Evolutionary conservation across 2,888 invertebrate genomes (phyloP), one percentile per base, ranked within the genome.

Genomic region (Prenolepis imparis): DNA sequence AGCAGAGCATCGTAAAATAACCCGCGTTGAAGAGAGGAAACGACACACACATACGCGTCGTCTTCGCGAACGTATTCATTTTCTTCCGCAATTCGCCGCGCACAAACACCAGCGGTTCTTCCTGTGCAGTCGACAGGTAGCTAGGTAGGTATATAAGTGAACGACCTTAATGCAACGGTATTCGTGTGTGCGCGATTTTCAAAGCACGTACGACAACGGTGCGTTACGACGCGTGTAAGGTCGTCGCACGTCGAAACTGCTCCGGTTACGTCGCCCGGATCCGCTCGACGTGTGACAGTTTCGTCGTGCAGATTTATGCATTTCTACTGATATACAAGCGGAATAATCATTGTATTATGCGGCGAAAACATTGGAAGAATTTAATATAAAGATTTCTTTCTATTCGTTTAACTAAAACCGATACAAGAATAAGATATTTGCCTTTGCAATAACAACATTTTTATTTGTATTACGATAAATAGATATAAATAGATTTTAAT

Each of bases 121-220:
- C 64, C 73, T 63, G 59, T 74, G 44, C 82, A 75, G 21, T 68
- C 66, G 74, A 85, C 82, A 82, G 85, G 78, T 82, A 70, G 82
- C 78, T 87, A 86, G 74, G 87, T 82, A 82, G 85, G 75, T 84
- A 66, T 78, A 82, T 87, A 84, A 87, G 87, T 84, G 75, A 82
- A 87, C 75, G 82, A 84, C 80, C 84, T 84, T 84, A 84, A 57
- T 80, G 84, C 87, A 87, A 87, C 87, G 87, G 86, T 87, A 87
- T 41, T 57, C 66, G 52, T 75, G 73, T 74, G 52, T 75, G 73
- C 83, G 77, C 28, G 78, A 87, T 84, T 86, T 80, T 52, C 85
- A 24, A 28, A 72, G 63, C 83, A 84, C 84, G 83, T 85, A 57
- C 9, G 15, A 55, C 41, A 73, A 67, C 57, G 48, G 32, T 59